These are phyloP conservation scores for Xenus cinereus DNA, from an alignment of 2,113 vertebrate species.

Conservation along the genomic window DNA sequence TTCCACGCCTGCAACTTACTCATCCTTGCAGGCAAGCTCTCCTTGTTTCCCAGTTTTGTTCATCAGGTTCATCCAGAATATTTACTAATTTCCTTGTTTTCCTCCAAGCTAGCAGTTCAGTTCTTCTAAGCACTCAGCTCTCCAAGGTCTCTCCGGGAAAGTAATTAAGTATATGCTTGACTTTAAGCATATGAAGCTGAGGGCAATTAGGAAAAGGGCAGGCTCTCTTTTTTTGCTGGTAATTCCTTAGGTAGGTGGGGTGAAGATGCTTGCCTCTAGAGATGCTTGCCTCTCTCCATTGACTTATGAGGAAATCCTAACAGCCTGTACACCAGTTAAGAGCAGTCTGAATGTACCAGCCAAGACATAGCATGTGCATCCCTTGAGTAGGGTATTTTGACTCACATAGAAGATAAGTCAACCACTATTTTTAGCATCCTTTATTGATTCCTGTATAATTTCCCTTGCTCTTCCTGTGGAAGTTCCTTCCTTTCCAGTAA, in stretches of 20 bases:
- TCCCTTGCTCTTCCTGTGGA: conserved; percentile 64
- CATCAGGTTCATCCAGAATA: conserved; percentile 31
- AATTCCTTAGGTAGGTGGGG: background rate
- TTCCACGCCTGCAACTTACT: background rate
- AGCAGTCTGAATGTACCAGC: background rate
- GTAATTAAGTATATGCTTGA: background rate
- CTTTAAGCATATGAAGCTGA: background rate
- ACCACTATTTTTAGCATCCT: conserved; percentile 45
- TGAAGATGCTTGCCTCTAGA: background rate
- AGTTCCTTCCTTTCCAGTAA: conserved; percentile 63
- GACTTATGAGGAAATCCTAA: conserved; percentile 12
- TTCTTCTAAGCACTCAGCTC: background rate
- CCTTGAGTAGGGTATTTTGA: background rate
- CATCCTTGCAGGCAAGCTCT: conserved; percentile 29
- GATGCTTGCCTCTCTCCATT: fast-evolving
- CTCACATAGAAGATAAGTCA: background rate
- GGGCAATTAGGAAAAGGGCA: background rate
- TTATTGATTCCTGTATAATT: conserved; percentile 71
- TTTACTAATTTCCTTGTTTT: background rate
- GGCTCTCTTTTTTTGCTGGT: background rate
- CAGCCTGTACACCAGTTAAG: background rate
- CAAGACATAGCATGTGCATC: background rate
- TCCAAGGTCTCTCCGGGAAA: background rate
- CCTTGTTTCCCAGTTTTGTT: background rate
- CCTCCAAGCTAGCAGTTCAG: conserved; percentile 18